A percentile compares a stretch with the other conserved stretches of the same genome.
Evolutionary conservation across 2,113 vertebrate genomes (phyloP).

Genomic region (Actinemys pallida): DNA sequence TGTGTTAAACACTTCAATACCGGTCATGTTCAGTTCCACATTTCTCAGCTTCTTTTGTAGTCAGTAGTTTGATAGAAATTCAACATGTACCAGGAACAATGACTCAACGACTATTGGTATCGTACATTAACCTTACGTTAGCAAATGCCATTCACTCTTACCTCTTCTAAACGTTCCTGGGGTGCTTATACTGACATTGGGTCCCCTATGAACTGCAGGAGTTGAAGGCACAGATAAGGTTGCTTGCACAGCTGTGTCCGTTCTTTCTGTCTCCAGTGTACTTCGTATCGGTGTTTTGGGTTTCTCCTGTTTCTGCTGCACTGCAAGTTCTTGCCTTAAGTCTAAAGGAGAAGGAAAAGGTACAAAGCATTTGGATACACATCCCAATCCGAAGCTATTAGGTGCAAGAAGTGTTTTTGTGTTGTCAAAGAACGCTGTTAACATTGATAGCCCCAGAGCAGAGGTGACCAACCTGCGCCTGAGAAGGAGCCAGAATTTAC

Average conservation of each 20-base stretch:
- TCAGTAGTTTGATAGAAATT: neutral
- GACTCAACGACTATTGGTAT: neutral
- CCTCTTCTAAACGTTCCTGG: conserved; percentile 84
- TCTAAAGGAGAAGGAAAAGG: conserved; percentile 76
- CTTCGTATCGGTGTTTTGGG: conserved; percentile 80
- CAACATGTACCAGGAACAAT: neutral
- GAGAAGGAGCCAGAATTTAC: too few relatives aligned
- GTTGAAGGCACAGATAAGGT: conserved; percentile 82
- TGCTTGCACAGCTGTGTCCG: conserved; percentile 80
- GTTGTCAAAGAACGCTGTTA: neutral
- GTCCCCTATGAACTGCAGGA: conserved; percentile 74
- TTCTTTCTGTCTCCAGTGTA: conserved; percentile 76
- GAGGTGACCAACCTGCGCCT: too few relatives aligned
- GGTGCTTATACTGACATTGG: conserved; percentile 72
- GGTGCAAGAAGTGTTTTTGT: neutral
- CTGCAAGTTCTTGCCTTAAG: conserved; percentile 94
- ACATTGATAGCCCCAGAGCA: too few relatives aligned
- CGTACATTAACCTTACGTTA: neutral
- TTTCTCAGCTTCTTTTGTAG: neutral
- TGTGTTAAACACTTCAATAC: neutral
- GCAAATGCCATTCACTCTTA: conserved; percentile 57
- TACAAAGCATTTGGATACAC: neutral
- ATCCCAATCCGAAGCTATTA: neutral
- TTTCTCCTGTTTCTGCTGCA: conserved; percentile 94
- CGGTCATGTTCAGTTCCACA: neutral